phyloP scores from a whole-genome alignment of 2,888 invertebrate genomes.

The Chloroclystis v-ata region DNA sequence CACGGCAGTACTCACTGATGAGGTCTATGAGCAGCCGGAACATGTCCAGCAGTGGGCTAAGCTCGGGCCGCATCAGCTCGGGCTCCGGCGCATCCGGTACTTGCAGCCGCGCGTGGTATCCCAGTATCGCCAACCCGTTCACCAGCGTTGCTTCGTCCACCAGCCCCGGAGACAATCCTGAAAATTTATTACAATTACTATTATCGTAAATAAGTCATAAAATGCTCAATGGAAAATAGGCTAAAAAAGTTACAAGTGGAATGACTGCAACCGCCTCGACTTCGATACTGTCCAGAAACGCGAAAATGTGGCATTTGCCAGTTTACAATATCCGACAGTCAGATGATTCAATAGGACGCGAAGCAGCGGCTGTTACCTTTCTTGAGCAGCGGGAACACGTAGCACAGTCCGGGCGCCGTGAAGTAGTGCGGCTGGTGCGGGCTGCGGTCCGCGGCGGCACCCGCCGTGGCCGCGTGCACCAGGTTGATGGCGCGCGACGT shows the following conservation, averaged over 20 bases:
- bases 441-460: constrained; percentile 16
- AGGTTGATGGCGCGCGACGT: constrained; percentile 81
- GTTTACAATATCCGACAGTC: too few relatives aligned
- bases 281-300: too few relatives aligned
- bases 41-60: constrained; percentile 90
- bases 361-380: too few relatives aligned
- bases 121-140: constrained; percentile 76
- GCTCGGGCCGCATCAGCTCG: constrained; percentile 83
- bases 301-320: too few relatives aligned
- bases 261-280: too few relatives aligned
- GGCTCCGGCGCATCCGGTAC: constrained; percentile 76
- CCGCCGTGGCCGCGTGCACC: constrained; percentile 72
- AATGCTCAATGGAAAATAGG: too few relatives aligned
- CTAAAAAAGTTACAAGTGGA: too few relatives aligned
- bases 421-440: constrained; percentile 54
- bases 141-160: constrained; percentile 72
- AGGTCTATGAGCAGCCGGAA: constrained; percentile 87
- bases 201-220: too few relatives aligned
- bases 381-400: constrained; percentile 87
- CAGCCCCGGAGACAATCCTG: constrained; percentile 37
- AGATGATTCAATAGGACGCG: too few relatives aligned
- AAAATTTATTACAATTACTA: too few relatives aligned
- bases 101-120: constrained; percentile 81
- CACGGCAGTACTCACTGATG: constrained; percentile 77
- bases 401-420: constrained; percentile 88